Percentiles rank a stretch among this genome's conserved stretches.
Conservation (phyloP, 64 coral and sea anemone genomes). For the Montipora foliosa region DNA sequence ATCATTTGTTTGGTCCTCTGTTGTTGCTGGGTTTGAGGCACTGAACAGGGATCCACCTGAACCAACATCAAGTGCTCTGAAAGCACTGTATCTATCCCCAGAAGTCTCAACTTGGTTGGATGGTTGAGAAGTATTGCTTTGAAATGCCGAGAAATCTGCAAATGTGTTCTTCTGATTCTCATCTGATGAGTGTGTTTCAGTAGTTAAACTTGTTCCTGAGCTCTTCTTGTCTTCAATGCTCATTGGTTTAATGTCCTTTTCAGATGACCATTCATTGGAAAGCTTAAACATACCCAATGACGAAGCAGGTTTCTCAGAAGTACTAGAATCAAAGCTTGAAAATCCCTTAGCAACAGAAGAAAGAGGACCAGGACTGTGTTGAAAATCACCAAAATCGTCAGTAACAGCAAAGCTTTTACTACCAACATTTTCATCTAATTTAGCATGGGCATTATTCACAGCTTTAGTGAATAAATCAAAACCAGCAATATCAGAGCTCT, state of each 20-base stretch:
- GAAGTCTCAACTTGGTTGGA: neutral
- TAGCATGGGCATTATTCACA: neutral
- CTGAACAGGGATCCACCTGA: neutral
- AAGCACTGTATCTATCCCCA: conserved; percentile 32
- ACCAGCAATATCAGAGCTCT: neutral
- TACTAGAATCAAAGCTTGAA: neutral
- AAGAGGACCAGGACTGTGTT: conserved; percentile 20
- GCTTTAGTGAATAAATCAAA: neutral
- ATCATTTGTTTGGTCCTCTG: neutral
- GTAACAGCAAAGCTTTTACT: neutral
- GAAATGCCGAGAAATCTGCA: conserved; percentile 13
- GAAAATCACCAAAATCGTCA: conserved; percentile 70
- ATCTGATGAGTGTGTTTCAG: neutral
- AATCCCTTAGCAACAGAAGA: neutral
- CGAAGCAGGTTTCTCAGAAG: neutral
- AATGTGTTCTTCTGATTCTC: neutral
- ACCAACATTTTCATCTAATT: conserved; percentile 1
- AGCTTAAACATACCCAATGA: conserved; percentile 28
- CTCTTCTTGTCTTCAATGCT: neutral
- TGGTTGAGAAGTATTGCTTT: neutral
- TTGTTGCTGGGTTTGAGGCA: neutral
- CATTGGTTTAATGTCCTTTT: neutral
- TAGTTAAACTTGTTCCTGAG: neutral
- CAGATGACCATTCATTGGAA: neutral
- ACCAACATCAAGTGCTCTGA: conserved; percentile 10